A percentile compares a stretch with the other conserved stretches of the same genome.
phyloP scores from a whole-genome alignment of 2,113 vertebrate genomes.

The Saguinus imperator region DNA sequence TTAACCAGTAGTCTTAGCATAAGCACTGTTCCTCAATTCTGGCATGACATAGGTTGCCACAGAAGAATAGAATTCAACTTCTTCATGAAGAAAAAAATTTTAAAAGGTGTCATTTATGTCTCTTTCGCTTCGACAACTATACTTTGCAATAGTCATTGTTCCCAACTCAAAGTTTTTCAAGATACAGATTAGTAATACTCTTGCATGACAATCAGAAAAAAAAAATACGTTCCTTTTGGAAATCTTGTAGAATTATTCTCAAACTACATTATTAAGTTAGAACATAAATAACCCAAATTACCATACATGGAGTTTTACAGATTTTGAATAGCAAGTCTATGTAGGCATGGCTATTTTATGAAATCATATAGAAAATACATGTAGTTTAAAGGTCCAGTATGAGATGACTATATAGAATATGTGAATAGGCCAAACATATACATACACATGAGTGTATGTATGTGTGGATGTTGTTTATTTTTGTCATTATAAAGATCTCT shows the following conservation, averaged over 20 bases:
- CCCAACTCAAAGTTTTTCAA: not conserved
- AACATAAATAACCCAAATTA: not conserved
- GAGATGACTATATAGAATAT: not conserved
- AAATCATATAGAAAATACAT: not conserved
- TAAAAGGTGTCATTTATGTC: not conserved
- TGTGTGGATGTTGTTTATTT: not conserved
- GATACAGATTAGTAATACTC: not conserved
- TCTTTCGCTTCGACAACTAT: not conserved
- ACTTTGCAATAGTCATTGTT: not conserved
- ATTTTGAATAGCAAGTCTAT: not conserved
- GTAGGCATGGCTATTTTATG: not conserved
- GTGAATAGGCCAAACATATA: not conserved
- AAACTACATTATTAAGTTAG: not conserved
- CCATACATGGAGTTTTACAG: not conserved
- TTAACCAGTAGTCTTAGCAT: not conserved
- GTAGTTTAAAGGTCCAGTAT: not conserved
- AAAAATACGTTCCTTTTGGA: not conserved
- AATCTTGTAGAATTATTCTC: not conserved
- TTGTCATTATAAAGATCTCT: not conserved
- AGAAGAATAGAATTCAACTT: not conserved
- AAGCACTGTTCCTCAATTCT: not conserved
- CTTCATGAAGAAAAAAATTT: not conserved
- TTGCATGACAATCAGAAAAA: not conserved
- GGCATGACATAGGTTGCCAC: not conserved
- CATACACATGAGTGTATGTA: not conserved